Evolutionary conservation across 37 sponge, comb jelly and placozoan genomes (phyloP).

Genomic region (Sycon ciliatum): DNA sequence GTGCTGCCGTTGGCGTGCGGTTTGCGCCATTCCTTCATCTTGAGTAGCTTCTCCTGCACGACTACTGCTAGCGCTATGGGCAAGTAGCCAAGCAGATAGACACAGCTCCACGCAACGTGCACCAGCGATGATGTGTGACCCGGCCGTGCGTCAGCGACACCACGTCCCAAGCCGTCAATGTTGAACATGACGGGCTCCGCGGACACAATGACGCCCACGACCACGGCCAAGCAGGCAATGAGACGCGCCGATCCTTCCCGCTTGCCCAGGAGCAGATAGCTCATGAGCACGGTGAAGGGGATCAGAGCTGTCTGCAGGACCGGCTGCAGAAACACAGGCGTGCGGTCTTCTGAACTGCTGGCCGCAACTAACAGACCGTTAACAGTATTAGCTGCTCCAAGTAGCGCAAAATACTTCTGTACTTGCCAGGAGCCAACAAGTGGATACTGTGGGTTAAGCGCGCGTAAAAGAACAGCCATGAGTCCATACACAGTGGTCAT

Average conservation of each 20-base stretch:
- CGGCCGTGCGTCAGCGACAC: too few species aligned
- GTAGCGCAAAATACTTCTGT: constrained; percentile 45
- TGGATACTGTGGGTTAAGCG: constrained; percentile 12
- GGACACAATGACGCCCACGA: not conserved
- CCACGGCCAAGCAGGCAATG: not conserved
- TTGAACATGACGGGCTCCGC: not conserved
- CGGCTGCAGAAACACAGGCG: constrained; percentile 61
- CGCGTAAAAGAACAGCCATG: not conserved
- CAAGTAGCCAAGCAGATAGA: too few species aligned
- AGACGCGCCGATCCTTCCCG: not conserved
- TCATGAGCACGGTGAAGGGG: constrained; percentile 43
- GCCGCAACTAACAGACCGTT: constrained; percentile 60
- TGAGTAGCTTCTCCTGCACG: too few species aligned
- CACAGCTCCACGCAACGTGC: too few species aligned
- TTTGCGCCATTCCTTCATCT: too few species aligned
- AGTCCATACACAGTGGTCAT: constrained; percentile 34
- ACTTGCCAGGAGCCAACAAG: too few species aligned
- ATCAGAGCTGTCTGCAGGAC: constrained; percentile 52
- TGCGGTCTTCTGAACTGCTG: constrained; percentile 34
- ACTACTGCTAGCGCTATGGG: constrained; percentile 1
- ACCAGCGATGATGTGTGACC: too few species aligned
- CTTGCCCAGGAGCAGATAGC: constrained; percentile 17
- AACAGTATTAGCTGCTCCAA: constrained; percentile 51
- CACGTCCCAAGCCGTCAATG: too few species aligned
- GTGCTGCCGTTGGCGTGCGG: too few species aligned